Percentiles rank a stretch among this genome's conserved stretches.
Conservation (phyloP, 2,888 invertebrate species). For the Drosophila mulleri region DNA sequence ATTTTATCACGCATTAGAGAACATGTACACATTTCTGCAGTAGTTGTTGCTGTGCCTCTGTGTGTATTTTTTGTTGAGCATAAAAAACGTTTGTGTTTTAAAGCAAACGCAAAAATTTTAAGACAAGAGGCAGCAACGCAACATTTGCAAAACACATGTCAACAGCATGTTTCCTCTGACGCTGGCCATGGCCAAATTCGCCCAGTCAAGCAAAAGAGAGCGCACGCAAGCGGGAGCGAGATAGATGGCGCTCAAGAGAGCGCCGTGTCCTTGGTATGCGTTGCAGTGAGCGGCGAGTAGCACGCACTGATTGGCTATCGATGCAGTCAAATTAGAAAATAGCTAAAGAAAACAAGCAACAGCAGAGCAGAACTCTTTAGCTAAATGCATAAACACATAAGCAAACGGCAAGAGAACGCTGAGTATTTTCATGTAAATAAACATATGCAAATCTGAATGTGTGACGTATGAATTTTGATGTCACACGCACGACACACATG, state of each 20-base stretch:
- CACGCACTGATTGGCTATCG: constrained; percentile 17
- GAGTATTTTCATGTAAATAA: constrained; percentile 49
- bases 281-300: constrained; percentile 18
- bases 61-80: constrained; percentile 9
- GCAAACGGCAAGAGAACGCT: constrained; percentile 19
- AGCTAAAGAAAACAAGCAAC: constrained; percentile 22
- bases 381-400: constrained; percentile 20
- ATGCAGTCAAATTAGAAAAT: constrained; percentile 55
- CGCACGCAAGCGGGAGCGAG: constrained; percentile 3
- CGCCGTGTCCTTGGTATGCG: constrained; percentile 45
- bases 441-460: constrained; percentile 70
- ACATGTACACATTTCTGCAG: constrained; percentile 1
- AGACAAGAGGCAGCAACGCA: constrained; percentile 43
- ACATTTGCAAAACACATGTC: constrained; percentile 81
- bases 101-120: constrained; percentile 20
- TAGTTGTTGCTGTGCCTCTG: constrained; percentile 8
- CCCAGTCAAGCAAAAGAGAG: constrained; percentile 4
- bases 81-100: constrained; percentile 35
- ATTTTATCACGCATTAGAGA: constrained; percentile 42
- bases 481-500: constrained; percentile 36
- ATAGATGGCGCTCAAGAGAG: not conserved
- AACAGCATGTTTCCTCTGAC: constrained; percentile 67
- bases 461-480: constrained; percentile 79
- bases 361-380: constrained; percentile 18
- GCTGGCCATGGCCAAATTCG: constrained; percentile 32